Conservation (phyloP, 2,888 invertebrate genomes). For the Colostygia pectinataria region DNA sequence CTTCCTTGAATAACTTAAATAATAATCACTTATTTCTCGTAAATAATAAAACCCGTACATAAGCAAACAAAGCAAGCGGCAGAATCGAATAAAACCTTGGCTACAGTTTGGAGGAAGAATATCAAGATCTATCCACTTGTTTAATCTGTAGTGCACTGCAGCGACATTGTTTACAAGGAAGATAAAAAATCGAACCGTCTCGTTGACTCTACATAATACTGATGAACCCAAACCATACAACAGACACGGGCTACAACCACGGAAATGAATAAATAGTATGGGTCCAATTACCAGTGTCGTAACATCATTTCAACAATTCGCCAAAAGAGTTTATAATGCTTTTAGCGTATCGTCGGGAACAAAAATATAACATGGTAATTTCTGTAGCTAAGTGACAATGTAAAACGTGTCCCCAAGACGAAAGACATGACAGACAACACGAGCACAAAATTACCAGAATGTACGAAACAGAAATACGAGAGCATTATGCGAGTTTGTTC, state of each 20-base stretch:
- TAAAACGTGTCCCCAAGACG: neutral
- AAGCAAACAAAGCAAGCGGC: too few species aligned
- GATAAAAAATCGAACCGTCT: slow-evolving; percentile 5
- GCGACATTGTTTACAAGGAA: slow-evolving; percentile 4
- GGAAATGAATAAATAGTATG: slow-evolving; percentile 7
- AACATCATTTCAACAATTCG: too few species aligned
- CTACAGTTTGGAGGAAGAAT: neutral
- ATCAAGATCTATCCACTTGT: neutral
- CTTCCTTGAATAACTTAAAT: too few species aligned
- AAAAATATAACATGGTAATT: neutral
- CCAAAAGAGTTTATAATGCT: too few species aligned
- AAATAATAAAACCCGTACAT: too few species aligned
- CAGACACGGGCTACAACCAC: neutral
- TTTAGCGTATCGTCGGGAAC: too few species aligned
- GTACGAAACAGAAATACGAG: neutral
- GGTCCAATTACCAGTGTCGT: slow-evolving; percentile 1
- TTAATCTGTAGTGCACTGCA: neutral
- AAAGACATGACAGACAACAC: neutral
- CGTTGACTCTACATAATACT: slow-evolving; percentile 15
- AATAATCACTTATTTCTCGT: too few species aligned
- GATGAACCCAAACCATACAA: neutral
- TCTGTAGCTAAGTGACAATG: slow-evolving; percentile 1
- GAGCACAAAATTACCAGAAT: neutral
- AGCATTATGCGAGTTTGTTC: neutral
- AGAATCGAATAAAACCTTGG: too few species aligned